phyloP scores from a whole-genome alignment of 2,113 vertebrate species.

The Eclectus roratus region DNA sequence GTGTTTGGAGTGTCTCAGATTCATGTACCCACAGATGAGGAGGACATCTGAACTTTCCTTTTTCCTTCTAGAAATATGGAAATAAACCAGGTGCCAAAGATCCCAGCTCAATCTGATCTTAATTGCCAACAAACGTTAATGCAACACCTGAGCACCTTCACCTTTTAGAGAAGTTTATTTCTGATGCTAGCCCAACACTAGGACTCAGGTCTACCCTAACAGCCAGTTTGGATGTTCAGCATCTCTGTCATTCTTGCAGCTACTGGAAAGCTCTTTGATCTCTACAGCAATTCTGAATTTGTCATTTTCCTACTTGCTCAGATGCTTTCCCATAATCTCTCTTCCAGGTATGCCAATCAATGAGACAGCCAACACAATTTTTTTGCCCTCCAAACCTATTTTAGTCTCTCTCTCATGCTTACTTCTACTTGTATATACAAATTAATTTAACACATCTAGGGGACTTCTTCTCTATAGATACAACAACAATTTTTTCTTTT shows the following conservation, averaged over 20 bases:
- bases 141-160: not conserved
- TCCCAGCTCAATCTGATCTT: not conserved
- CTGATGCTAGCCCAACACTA: not conserved
- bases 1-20: not conserved
- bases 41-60: not conserved
- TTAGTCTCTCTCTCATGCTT: not conserved
- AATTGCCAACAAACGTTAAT: fast-evolving
- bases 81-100: not conserved
- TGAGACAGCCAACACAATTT: not conserved
- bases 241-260: not conserved
- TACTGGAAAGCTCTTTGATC: not conserved
- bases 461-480: not conserved
- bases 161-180: not conserved
- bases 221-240: not conserved
- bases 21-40: fast-evolving
- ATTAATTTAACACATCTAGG: not conserved
- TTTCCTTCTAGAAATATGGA: not conserved
- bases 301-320: not conserved
- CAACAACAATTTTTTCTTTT: not conserved
- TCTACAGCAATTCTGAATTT: not conserved
- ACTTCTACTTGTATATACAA: not conserved
- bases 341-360: not conserved
- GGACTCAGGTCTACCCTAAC: not conserved
- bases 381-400: not conserved
- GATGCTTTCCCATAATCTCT: not conserved